Evolutionary conservation across 2,797 vertebrate species (phyloP).

Genomic region (Clarias platycephalus): DNA sequence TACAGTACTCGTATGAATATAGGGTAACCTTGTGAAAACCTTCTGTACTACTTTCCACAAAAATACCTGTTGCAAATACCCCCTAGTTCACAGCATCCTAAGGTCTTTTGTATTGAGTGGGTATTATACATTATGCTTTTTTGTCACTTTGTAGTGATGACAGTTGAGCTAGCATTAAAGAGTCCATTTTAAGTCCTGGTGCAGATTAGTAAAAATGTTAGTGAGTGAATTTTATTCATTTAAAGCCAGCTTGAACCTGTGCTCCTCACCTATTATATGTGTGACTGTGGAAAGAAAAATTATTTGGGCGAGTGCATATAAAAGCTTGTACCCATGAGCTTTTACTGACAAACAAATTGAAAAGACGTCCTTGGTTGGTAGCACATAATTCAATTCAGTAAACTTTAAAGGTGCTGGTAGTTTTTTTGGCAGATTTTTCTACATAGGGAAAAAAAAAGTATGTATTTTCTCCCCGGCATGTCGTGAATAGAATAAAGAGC

Average conservation of each 20-base stretch:
- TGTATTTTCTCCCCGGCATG: constrained; percentile 34
- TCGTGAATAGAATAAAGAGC: constrained; percentile 40
- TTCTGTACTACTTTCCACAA: too few relatives aligned
- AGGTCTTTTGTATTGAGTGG: background rate
- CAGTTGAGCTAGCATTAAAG: background rate
- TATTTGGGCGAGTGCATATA: constrained; percentile 14
- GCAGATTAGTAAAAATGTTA: background rate
- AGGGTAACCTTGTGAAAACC: background rate
- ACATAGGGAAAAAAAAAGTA: background rate
- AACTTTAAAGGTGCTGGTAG: background rate
- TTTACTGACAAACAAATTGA: constrained; percentile 45
- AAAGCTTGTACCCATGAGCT: constrained; percentile 10
- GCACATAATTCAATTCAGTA: constrained; percentile 19
- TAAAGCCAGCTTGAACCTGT: background rate
- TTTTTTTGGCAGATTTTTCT: background rate
- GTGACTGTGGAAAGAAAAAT: background rate
- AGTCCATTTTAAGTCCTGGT: background rate
- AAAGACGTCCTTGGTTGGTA: constrained; percentile 2
- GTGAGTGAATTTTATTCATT: background rate
- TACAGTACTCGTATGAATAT: background rate
- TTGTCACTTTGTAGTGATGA: background rate
- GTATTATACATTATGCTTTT: background rate
- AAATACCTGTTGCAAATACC: background rate
- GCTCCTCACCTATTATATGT: constrained; percentile 2
- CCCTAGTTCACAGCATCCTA: background rate